A percentile compares a stretch with the other conserved stretches of the same genome.
Conservation (phyloP, 2,888 invertebrate species). For the Euspilapteryx auroguttella region DNA sequence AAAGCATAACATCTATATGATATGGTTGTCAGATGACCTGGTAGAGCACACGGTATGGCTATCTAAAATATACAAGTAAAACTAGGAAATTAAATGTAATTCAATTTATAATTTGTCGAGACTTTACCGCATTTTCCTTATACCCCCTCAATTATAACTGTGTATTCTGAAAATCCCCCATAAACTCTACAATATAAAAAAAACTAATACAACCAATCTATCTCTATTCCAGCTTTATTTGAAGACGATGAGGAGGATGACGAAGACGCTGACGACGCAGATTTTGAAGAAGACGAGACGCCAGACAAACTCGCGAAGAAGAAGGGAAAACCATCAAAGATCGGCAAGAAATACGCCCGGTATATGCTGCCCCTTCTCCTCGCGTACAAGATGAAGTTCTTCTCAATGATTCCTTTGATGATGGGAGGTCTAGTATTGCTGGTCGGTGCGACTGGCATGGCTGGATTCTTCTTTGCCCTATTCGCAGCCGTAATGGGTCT, state of each 20-base stretch:
- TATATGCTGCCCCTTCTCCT: slow-evolving; percentile 74
- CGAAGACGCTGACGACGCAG: slow-evolving; percentile 11
- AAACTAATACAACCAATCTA: neutral
- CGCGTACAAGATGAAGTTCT: slow-evolving; percentile 83
- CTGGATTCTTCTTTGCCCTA: slow-evolving; percentile 86
- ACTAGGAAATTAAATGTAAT: too few species aligned
- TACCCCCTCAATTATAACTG: too few species aligned
- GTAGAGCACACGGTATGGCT: too few species aligned
- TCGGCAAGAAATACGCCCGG: slow-evolving; percentile 67
- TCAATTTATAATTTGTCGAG: too few species aligned
- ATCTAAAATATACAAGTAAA: too few species aligned
- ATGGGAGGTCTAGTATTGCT: slow-evolving; percentile 72
- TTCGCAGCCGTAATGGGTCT: slow-evolving; percentile 82
- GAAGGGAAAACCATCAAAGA: slow-evolving; percentile 14
- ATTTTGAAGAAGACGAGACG: slow-evolving; percentile 6
- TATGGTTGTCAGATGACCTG: too few species aligned
- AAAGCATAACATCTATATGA: too few species aligned
- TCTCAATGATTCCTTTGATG: slow-evolving; percentile 75
- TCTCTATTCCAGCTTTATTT: slow-evolving; percentile 1
- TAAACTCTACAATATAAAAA: too few species aligned
- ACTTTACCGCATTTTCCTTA: too few species aligned
- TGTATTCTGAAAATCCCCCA: too few species aligned
- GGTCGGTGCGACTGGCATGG: slow-evolving; percentile 77
- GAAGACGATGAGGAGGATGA: slow-evolving; percentile 22
- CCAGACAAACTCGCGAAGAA: slow-evolving; percentile 5